Base-by-base conservation (phyloP, 2,888 invertebrate genomes). In the Perdita meconis region DNA sequence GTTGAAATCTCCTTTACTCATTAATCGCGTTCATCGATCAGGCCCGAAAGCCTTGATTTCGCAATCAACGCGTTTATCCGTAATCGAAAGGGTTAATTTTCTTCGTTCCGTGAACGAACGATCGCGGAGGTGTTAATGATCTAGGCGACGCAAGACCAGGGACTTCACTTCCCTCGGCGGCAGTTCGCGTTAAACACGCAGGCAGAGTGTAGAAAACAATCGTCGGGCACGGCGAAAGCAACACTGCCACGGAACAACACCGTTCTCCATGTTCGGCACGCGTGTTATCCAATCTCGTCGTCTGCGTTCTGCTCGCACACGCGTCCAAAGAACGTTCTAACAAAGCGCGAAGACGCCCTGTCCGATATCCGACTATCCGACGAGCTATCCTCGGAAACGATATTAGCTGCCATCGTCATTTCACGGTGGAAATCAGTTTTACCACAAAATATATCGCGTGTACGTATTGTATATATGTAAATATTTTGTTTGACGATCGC, bases 321-420 rank as follows among this genome's bases (percentile, higher is more conserved):
- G 57, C 59, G 51, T 59, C 59, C 53, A 69, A 59, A 59, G 26
- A 60, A 72, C 59, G 19, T 53, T 55, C n/a, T 22, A 60, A 47
- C 55, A 60, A 55, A 72, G 55, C 72, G n/a, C 22, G 42, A 22
- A 53, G 19, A 22, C 47, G 67, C 56, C n/a, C 42, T 56, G 77
- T 61, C n/a, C 76, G 76, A 76, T 76, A 76, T 51, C 40, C 76
- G 61, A 76, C 66, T 75, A 75, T 76, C 76, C 57, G 76, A 75
- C 59, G 34, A 66, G 67, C 76, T 38, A 57, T 38, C 61, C 56
- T 26, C 67, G 67, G 61, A 76, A 76, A 63, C 61, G 67, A 42
- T 76, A 56, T 76, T 26, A 38, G 61, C 60, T 61, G 76, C 75
- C 66, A 22, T 75, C 66, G 60, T 75, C 76, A 56, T 66, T 61